phyloP scores from a whole-genome alignment of 2,797 vertebrate species.

The Botia almorhae region DNA sequence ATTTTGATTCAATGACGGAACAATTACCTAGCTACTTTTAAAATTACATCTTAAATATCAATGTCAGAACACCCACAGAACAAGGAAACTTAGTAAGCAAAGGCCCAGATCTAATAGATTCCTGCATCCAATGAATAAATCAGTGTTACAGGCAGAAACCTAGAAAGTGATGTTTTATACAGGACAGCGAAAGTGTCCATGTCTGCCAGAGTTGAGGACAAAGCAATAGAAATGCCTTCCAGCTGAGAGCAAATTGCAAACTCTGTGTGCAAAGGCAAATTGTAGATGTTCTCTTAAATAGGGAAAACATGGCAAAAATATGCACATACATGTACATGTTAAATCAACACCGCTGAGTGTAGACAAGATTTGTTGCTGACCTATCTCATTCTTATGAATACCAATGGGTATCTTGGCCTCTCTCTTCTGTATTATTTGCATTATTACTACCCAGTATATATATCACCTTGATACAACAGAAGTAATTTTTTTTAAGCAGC shows the following conservation, averaged over 20 bases:
- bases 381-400: slow-evolving; percentile 28
- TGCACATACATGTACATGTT: slow-evolving; percentile 37
- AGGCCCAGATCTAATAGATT: slow-evolving; percentile 45
- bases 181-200: slow-evolving; percentile 19
- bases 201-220: not conserved
- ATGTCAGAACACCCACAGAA: slow-evolving; percentile 26
- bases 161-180: slow-evolving; percentile 40
- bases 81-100: slow-evolving; percentile 18
- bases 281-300: slow-evolving; percentile 8
- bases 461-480: not conserved
- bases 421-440: not conserved
- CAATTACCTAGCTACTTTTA: not conserved
- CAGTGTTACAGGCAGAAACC: slow-evolving; percentile 24
- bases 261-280: not conserved
- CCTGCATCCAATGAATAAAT: slow-evolving; percentile 41
- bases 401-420: slow-evolving; percentile 11
- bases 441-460: not conserved
- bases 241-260: slow-evolving; percentile 28
- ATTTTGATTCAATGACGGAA: slow-evolving; percentile 12
- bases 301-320: slow-evolving; percentile 23
- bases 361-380: slow-evolving; percentile 20
- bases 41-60: slow-evolving; percentile 60
- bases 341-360: slow-evolving; percentile 8
- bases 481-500: not conserved
- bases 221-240: not conserved